A percentile compares a stretch with the other conserved stretches of the same genome.
Conservation (phyloP, 1,140 invertebrate species). For the Gonatopus flavifemur region DNA sequence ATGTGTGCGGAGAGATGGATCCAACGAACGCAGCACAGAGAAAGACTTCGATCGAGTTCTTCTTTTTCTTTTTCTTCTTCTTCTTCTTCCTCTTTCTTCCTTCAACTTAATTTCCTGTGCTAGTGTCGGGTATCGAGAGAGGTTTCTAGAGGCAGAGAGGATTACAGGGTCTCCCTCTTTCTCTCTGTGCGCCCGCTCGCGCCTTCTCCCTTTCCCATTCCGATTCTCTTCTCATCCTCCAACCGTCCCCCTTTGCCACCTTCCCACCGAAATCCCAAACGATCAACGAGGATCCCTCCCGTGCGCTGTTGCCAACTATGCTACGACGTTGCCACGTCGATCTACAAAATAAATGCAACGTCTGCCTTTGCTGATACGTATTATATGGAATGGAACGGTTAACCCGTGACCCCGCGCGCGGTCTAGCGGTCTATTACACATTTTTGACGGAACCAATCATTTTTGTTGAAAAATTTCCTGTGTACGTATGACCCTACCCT, state of each 20-base stretch:
- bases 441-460: too few relatives aligned
- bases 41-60: slow-evolving; percentile 26
- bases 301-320: slow-evolving; percentile 14
- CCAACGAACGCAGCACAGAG: slow-evolving; percentile 18
- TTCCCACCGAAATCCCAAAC: slow-evolving; percentile 27
- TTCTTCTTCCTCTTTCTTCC: slow-evolving; percentile 9
- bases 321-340: slow-evolving; percentile 32
- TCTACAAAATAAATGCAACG: too few relatives aligned
- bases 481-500: too few relatives aligned
- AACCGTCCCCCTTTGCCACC: too few relatives aligned
- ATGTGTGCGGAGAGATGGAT: background rate
- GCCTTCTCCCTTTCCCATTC: slow-evolving; percentile 23
- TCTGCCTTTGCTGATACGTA: too few relatives aligned
- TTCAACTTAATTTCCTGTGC: slow-evolving; percentile 34
- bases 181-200: slow-evolving; percentile 5
- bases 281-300: slow-evolving; percentile 23
- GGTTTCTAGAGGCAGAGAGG: slow-evolving; percentile 17
- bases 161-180: slow-evolving; percentile 23
- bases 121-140: slow-evolving; percentile 26
- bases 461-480: too few relatives aligned
- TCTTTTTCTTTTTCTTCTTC: slow-evolving; percentile 10
- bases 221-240: slow-evolving; percentile 5
- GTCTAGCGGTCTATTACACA: too few relatives aligned
- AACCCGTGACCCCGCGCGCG: too few relatives aligned
- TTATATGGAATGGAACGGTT: too few relatives aligned